Evolutionary conservation across 1,140 invertebrate genomes (phyloP), one percentile per base, ranked within the genome.

Genomic region (Delia radicum): DNA sequence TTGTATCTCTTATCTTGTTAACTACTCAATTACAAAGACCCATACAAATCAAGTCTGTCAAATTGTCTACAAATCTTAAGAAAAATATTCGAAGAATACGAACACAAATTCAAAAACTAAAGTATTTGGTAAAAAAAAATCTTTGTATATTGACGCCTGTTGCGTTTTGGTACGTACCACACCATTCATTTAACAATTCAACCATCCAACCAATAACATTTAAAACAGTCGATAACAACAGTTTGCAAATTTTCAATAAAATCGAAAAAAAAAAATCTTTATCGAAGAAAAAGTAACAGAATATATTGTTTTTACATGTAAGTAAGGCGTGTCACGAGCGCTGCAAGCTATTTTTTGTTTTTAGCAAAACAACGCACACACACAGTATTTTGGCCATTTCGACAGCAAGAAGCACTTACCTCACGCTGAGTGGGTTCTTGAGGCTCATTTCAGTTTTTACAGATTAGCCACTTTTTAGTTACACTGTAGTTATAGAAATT

Each of bases 171-270:
- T 69, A 69, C 65, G 65, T 69, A 69, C 65, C 65, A 69, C 65
- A 31, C 21, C n/a, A 69, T 3, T 0, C n/a, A 31, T 15, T 18
- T 33, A 69, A 69, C n/a, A 31, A 37, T 1, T 15, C n/a, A 69
- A 33, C 29, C n/a, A 69, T 24, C 27, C 62, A 29, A 15, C 62
- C 62, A 29, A 18, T n/a, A n/a, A n/a, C n/a, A n/a, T n/a, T n/a
- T n/a, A n/a, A n/a, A n/a, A 10, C 27, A 26, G 26, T 27, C 62
- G 62, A 65, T n/a, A 65, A 65, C 62, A 65, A 65, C 26, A 65
- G 18, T 69, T 69, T 69, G 65, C 65, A 69, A 69, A 69, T 69
- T 69, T 69, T 69, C 65, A 69, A 69, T 69, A 69, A n/a, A n/a
- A 69, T 69, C 31, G 29, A 33, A 69, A 69, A 69, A 21, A 55